These are phyloP conservation scores for Teleogryllus occipitalis DNA, from an alignment of 1,140 invertebrate genomes.

Conservation along the genomic window DNA sequence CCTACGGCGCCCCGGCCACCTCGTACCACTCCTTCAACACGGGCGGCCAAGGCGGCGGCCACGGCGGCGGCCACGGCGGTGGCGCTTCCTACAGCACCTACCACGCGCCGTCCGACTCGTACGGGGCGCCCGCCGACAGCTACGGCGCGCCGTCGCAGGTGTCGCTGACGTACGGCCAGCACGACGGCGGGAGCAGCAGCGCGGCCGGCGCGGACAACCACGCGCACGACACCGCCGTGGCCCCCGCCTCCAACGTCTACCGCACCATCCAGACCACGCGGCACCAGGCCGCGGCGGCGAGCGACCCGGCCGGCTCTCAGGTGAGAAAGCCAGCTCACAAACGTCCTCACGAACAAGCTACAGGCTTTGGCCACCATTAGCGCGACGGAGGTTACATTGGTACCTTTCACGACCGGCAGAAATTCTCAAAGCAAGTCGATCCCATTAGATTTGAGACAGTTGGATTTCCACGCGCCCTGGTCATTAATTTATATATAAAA, in stretches of 20 bases:
- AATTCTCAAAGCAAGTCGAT: too few species aligned
- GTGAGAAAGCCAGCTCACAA: not conserved
- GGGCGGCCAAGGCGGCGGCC: too few species aligned
- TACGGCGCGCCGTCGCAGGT: conserved; percentile 1
- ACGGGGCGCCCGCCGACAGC: conserved; percentile 14
- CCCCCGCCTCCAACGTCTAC: not conserved
- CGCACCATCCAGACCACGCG: not conserved
- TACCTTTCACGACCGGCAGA: too few species aligned
- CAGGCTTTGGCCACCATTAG: too few species aligned
- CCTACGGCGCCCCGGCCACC: conserved; percentile 23
- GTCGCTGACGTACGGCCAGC: not conserved
- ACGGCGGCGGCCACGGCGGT: not conserved
- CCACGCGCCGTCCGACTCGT: conserved; percentile 17
- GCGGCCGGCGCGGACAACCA: not conserved
- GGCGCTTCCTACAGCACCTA: conserved; percentile 14
- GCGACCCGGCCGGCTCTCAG: too few species aligned
- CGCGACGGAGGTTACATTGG: too few species aligned
- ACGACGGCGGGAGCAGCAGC: not conserved
- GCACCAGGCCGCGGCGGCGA: too few species aligned
- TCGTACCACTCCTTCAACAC: not conserved
- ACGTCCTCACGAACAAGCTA: too few species aligned
- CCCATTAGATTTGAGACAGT: too few species aligned
- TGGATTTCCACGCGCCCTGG: too few species aligned
- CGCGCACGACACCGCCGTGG: not conserved
- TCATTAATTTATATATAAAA: too few species aligned